These are phyloP conservation scores for Leptinotarsa haldemani DNA, from an alignment of 2,888 invertebrate species.

Conservation along the genomic window DNA sequence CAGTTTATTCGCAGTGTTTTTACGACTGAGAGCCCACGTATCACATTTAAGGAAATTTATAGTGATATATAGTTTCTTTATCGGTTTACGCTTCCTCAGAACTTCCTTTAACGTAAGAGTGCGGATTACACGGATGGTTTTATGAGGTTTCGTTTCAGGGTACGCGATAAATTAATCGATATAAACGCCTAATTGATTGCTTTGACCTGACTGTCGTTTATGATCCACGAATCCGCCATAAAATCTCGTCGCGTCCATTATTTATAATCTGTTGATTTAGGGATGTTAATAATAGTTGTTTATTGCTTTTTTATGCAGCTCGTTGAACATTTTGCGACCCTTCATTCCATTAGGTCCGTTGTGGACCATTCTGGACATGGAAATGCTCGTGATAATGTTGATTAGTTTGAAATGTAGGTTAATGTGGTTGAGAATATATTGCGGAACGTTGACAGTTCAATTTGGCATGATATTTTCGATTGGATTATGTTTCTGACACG, in stretches of 20 bases:
- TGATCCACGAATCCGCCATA: slow-evolving; percentile 21
- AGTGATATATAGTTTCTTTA: slow-evolving; percentile 32
- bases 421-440: too few species aligned
- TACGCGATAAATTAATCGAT: slow-evolving; percentile 30
- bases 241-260: slow-evolving; percentile 23
- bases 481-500: too few species aligned
- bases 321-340: slow-evolving; percentile 10
- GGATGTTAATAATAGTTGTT: slow-evolving; percentile 23
- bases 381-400: slow-evolving; percentile 8
- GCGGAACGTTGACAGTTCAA: not conserved
- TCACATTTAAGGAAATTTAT: slow-evolving; percentile 7
- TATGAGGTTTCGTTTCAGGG: slow-evolving; percentile 28
- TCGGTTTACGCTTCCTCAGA: slow-evolving; percentile 18
- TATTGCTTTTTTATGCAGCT: slow-evolving; percentile 15
- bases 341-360: slow-evolving; percentile 14
- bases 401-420: not conserved
- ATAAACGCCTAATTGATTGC: slow-evolving; percentile 32
- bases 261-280: slow-evolving; percentile 25
- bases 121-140: slow-evolving; percentile 34
- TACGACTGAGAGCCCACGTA: slow-evolving; percentile 1
- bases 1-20: slow-evolving; percentile 2
- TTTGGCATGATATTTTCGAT: not conserved
- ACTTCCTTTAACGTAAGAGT: slow-evolving; percentile 31
- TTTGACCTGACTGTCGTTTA: slow-evolving; percentile 26
- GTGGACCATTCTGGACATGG: not conserved